Conservation (phyloP, 1,140 invertebrate genomes). For the Pogonus chalceus region DNA sequence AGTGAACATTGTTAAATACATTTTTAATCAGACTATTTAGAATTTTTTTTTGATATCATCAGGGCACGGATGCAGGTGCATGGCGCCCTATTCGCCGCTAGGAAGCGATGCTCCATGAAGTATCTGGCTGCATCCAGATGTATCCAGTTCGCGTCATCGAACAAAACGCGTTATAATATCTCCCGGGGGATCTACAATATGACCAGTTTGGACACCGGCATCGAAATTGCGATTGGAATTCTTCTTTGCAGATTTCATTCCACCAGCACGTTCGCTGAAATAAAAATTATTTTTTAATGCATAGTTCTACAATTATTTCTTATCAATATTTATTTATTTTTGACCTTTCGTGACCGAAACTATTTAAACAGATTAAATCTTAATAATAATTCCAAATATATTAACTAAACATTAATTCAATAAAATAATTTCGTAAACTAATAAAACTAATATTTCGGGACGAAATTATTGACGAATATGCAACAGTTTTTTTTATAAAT, state of each 20-base stretch:
- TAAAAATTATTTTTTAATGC: slow-evolving; percentile 16
- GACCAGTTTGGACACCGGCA: slow-evolving; percentile 81
- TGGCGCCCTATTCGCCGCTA: slow-evolving; percentile 11
- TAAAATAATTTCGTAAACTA: background rate
- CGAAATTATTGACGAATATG: too few relatives aligned
- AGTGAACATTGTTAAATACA: background rate
- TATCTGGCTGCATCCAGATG: slow-evolving; percentile 71
- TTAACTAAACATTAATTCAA: too few relatives aligned
- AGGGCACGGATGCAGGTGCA: background rate
- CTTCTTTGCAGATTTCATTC: slow-evolving; percentile 87
- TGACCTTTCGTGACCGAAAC: too few relatives aligned
- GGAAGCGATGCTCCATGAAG: slow-evolving; percentile 35
- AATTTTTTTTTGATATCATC: background rate
- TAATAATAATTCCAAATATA: too few relatives aligned
- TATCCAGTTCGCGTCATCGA: slow-evolving; percentile 84
- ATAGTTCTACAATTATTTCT: too few relatives aligned
- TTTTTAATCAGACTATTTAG: background rate
- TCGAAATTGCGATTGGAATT: slow-evolving; percentile 75
- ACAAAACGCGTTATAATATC: slow-evolving; percentile 84
- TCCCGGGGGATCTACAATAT: slow-evolving; percentile 74
- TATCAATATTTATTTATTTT: too few relatives aligned
- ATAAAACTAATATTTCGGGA: background rate
- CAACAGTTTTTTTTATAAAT: too few relatives aligned
- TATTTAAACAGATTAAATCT: too few relatives aligned
- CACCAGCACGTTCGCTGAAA: slow-evolving; percentile 79